Conservation (phyloP, 2,113 vertebrate genomes). For the Galeopterus variegatus region DNA sequence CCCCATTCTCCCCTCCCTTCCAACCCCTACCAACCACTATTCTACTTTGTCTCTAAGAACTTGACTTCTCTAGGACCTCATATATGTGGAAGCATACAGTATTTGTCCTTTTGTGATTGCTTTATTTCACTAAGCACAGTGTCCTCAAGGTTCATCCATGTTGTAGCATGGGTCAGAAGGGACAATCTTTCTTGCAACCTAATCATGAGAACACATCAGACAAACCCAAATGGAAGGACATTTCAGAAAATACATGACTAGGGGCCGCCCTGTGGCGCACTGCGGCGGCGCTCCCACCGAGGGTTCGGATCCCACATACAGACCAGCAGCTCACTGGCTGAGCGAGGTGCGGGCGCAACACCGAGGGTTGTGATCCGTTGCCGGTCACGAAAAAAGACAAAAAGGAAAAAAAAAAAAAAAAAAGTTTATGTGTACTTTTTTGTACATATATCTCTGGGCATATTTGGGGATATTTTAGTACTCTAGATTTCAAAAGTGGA, state of each 20-base stretch:
- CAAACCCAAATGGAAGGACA: neutral
- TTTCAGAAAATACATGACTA: neutral
- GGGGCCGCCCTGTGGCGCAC: too few species aligned
- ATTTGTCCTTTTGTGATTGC: neutral
- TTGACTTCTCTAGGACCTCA: neutral
- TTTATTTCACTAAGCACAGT: neutral
- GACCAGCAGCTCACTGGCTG: too few species aligned
- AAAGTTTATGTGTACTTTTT: neutral
- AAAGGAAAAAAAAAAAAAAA: too few species aligned
- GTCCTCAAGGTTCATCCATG: neutral
- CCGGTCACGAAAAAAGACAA: too few species aligned
- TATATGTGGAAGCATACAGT: neutral
- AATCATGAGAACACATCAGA: neutral
- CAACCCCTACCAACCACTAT: neutral
- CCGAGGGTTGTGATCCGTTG: too few species aligned
- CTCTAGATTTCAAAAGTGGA: constrained; percentile 9
- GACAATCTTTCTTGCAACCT: neutral
- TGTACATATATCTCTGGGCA: neutral
- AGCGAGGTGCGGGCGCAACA: too few species aligned
- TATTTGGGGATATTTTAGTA: neutral
- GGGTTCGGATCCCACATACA: too few species aligned
- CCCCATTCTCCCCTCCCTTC: neutral
- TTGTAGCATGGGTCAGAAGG: neutral
- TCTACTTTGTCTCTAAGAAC: neutral
- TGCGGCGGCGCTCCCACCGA: too few species aligned